phyloP scores from a whole-genome alignment of 1,140 invertebrate species.

The Dendrolimus punctatus region DNA sequence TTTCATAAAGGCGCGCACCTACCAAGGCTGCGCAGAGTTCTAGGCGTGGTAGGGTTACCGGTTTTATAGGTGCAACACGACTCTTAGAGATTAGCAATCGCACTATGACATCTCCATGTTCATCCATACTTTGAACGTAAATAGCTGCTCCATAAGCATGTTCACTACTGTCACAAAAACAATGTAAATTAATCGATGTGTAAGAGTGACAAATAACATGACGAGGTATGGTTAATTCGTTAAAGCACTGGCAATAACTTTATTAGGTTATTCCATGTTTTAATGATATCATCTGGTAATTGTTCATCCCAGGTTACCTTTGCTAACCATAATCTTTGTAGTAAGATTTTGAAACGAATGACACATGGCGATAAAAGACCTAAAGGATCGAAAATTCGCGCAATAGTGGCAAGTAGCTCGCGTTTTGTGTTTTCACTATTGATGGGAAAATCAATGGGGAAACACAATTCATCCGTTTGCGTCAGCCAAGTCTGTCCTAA shows the following conservation, averaged over 20 bases:
- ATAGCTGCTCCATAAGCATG: conserved; percentile 8
- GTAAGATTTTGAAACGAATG: conserved; percentile 2
- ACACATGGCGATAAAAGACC: conserved; percentile 4
- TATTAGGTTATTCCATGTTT: conserved; percentile 1
- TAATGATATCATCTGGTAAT: conserved; percentile 1
- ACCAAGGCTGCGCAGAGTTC: conserved; percentile 48
- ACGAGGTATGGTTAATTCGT: conserved; percentile 6
- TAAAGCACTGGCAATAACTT: background rate
- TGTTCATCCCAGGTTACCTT: conserved; percentile 11
- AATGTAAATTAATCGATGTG: conserved; percentile 3
- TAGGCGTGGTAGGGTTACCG: conserved; percentile 15
- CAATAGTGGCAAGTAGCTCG: conserved; percentile 7
- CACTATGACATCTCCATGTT: conserved; percentile 1
- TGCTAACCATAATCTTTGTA: conserved; percentile 9
- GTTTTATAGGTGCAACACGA: conserved; percentile 59
- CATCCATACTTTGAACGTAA: conserved; percentile 5
- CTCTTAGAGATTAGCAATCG: conserved; percentile 25
- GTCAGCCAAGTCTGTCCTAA: conserved; percentile 18
- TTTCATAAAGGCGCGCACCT: conserved; percentile 27
- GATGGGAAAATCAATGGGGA: conserved; percentile 5
- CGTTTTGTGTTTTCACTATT: conserved; percentile 12
- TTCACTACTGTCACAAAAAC: conserved; percentile 8
- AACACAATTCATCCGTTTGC: conserved; percentile 9
- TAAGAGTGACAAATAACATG: conserved; percentile 1
- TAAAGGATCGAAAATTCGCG: conserved; percentile 10